Conservation (phyloP, 2,888 invertebrate species). For the Cryptus armator region DNA sequence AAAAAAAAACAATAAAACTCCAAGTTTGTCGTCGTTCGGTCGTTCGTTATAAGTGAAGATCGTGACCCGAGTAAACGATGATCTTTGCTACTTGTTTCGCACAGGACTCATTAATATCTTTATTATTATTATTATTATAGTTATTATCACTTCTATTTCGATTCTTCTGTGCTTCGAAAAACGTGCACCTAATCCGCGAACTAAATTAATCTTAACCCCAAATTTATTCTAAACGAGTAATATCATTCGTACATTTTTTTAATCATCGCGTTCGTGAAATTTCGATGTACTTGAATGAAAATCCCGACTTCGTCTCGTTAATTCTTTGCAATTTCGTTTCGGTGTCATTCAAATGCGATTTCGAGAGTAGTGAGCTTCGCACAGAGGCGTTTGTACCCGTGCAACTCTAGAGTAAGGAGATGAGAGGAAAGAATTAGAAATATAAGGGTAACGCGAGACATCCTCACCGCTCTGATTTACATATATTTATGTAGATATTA, state of each 20-base stretch:
- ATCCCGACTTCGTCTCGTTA: background rate
- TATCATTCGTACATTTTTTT: too few relatives aligned
- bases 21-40: background rate
- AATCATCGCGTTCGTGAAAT: background rate
- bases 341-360: background rate
- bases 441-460: constrained; percentile 16
- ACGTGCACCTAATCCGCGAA: background rate
- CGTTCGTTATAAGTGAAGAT: constrained; percentile 42
- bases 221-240: background rate
- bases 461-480: background rate
- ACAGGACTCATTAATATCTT: background rate
- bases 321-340: background rate
- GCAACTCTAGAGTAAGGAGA: background rate
- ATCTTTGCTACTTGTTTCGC: background rate
- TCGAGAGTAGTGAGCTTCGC: background rate
- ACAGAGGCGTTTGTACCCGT: background rate
- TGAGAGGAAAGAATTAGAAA: background rate
- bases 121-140: constrained; percentile 1
- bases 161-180: background rate
- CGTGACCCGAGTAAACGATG: constrained; percentile 32
- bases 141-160: background rate
- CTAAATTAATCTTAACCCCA: background rate
- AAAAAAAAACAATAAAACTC: background rate
- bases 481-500: background rate
- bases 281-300: background rate